A percentile compares a stretch with the other conserved stretches of the same genome.
These are phyloP conservation scores for Hyaena hyaena DNA, from an alignment of 2,113 vertebrate genomes.

Conservation along the genomic window DNA sequence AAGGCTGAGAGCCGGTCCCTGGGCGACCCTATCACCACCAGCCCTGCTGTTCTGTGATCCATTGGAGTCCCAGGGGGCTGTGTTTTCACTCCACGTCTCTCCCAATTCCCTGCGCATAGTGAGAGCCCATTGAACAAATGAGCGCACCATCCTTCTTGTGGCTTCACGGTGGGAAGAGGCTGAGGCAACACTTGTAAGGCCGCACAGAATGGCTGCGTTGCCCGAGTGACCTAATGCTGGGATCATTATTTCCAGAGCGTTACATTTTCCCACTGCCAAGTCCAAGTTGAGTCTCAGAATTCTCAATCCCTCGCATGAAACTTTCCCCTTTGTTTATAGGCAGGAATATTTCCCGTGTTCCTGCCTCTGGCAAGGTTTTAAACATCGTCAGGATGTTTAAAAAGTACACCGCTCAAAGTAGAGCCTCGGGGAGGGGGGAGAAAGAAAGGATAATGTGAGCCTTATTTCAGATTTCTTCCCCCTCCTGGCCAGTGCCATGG, in stretches of 20 bases:
- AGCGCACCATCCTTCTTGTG: background rate
- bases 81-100: background rate
- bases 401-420: background rate
- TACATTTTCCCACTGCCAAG: slow-evolving; percentile 53
- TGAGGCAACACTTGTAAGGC: background rate
- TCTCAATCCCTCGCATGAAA: background rate
- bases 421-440: background rate
- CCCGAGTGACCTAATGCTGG: slow-evolving; percentile 15
- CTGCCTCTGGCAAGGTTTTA: slow-evolving; percentile 52
- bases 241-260: slow-evolving; percentile 52
- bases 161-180: background rate
- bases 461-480: background rate
- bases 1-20: too few species aligned
- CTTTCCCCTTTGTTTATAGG: slow-evolving; percentile 34
- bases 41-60: accelerated
- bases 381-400: slow-evolving; percentile 3
- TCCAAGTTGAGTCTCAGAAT: slow-evolving; percentile 38
- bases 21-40: background rate
- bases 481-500: background rate
- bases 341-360: slow-evolving; percentile 3
- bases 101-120: background rate
- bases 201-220: background rate
- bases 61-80: too few species aligned
- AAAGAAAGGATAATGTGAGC: background rate
- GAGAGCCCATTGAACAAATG: background rate